phyloP scores from a whole-genome alignment of 2,888 invertebrate species.

The Nebria brevicollis region DNA sequence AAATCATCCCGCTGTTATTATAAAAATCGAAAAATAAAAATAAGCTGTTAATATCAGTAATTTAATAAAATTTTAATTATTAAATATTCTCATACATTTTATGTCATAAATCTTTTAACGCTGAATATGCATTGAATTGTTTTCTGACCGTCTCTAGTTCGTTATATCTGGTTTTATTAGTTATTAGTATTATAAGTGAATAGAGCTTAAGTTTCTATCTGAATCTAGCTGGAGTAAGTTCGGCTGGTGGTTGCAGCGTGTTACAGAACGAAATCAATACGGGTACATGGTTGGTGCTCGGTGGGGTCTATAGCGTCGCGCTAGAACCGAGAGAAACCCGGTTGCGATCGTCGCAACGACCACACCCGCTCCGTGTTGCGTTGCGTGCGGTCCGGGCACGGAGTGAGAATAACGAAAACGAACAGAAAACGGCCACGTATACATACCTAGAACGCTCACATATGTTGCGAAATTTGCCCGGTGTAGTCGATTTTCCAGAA shows the following conservation, averaged over 20 bases:
- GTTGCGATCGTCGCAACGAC: conserved; percentile 10
- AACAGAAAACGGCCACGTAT: background rate
- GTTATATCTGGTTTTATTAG: too few relatives aligned
- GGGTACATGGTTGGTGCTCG: background rate
- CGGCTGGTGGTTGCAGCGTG: background rate
- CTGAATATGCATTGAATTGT: too few relatives aligned
- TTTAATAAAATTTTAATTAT: too few relatives aligned
- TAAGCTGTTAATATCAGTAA: too few relatives aligned
- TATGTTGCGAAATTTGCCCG: background rate
- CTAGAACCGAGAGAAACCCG: background rate
- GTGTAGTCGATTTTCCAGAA: background rate
- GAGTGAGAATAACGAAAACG: background rate
- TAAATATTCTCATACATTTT: too few relatives aligned
- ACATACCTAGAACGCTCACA: background rate
- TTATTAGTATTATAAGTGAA: background rate
- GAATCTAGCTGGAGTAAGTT: background rate
- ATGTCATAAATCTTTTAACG: too few relatives aligned
- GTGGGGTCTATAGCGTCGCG: background rate
- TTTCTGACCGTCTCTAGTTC: too few relatives aligned
- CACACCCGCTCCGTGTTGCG: conserved; percentile 14
- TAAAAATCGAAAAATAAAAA: too few relatives aligned
- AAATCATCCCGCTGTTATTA: too few relatives aligned
- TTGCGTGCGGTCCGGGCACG: background rate
- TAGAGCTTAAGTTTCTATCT: background rate
- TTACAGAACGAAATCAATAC: conserved; percentile 8